Evolutionary conservation across 2,797 vertebrate species (phyloP).

Genomic region (Rhabdomys pumilio): DNA sequence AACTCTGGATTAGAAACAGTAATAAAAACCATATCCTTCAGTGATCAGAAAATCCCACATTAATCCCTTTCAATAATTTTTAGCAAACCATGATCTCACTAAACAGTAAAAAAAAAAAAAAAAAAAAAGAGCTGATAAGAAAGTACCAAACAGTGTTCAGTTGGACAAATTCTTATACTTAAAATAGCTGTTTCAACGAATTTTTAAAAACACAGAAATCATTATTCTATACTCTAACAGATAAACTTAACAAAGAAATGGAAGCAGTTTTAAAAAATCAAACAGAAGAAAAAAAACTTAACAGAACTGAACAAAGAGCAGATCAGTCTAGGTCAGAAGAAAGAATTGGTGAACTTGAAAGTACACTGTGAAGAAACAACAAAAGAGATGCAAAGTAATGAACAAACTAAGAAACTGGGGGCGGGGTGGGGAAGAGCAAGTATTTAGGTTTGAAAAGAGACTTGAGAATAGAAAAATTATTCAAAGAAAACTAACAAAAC

Average conservation of each 20-base stretch:
- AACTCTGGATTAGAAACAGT: neutral
- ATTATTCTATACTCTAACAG: neutral
- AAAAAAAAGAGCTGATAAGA: neutral
- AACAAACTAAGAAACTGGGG: neutral
- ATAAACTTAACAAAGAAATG: neutral
- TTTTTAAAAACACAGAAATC: neutral
- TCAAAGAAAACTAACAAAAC: neutral
- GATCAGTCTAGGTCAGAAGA: neutral
- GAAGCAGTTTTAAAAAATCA: neutral
- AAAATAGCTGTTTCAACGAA: neutral
- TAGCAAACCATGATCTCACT: neutral
- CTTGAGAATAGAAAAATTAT: neutral
- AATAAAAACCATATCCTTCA: neutral
- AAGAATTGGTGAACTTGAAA: neutral
- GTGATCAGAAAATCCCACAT: neutral
- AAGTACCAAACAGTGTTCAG: neutral
- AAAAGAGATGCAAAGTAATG: neutral
- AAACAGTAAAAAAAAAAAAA: neutral
- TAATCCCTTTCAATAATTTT: neutral
- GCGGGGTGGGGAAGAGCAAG: neutral
- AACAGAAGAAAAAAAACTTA: neutral
- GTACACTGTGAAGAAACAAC: neutral
- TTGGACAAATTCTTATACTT: neutral
- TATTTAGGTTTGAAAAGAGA: neutral
- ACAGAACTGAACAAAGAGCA: neutral